These are phyloP conservation scores for Jacana jacana DNA, from an alignment of 2,113 vertebrate genomes.

Conservation along the genomic window DNA sequence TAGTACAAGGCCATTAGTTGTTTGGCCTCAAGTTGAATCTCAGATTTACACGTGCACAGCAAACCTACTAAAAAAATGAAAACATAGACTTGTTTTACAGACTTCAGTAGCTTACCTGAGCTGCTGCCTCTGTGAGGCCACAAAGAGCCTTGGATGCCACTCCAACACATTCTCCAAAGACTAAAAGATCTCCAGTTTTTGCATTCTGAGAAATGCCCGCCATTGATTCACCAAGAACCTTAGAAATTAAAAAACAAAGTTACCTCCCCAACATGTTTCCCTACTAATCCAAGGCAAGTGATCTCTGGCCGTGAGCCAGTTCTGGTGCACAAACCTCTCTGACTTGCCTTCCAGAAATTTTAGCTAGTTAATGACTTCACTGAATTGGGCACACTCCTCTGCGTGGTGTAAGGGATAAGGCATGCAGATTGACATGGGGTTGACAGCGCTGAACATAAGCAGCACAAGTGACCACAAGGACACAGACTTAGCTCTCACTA, in stretches of 20 bases:
- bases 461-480: accelerated
- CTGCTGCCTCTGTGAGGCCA: constrained; percentile 94
- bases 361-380: neutral
- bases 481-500: neutral
- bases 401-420: neutral
- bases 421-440: neutral
- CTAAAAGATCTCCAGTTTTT: constrained; percentile 91
- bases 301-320: neutral
- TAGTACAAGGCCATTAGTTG: neutral
- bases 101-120: constrained; percentile 83
- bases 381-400: neutral
- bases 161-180: constrained; percentile 93
- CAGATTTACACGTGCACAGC: neutral
- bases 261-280: neutral
- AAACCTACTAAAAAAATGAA: neutral
- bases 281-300: neutral
- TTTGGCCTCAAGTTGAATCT: neutral
- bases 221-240: constrained; percentile 98
- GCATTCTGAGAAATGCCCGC: constrained; percentile 98
- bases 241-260: neutral
- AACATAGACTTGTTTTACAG: neutral
- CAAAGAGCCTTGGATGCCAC: constrained; percentile 96
- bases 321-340: neutral
- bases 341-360: neutral
- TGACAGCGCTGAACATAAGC: neutral